phyloP scores from a whole-genome alignment of 37 sponge, comb jelly and placozoan genomes.

The Diacarnus erythraeanus region DNA sequence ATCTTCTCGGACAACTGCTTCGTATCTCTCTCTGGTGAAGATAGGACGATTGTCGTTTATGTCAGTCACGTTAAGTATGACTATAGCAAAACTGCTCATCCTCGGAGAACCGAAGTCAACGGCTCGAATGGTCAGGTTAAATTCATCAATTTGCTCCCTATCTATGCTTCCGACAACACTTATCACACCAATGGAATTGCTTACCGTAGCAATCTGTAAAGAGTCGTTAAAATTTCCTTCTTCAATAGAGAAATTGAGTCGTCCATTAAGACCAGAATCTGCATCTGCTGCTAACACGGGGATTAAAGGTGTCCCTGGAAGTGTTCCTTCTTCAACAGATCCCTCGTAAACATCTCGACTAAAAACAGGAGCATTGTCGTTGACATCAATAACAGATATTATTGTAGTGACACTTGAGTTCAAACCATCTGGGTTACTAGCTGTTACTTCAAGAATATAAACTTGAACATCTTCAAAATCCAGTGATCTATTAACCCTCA shows the following conservation, averaged over 20 bases:
- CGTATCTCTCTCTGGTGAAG: slow-evolving; percentile 35
- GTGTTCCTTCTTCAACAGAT: slow-evolving; percentile 19
- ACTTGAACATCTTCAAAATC: slow-evolving; percentile 42
- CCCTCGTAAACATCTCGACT: slow-evolving; percentile 5
- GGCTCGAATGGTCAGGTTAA: slow-evolving; percentile 38
- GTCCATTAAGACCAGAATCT: slow-evolving; percentile 49
- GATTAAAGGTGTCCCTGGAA: background rate
- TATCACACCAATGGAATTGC: slow-evolving; percentile 1
- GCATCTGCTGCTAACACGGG: slow-evolving; percentile 46
- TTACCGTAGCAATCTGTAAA: slow-evolving; percentile 9
- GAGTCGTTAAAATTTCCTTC: slow-evolving; percentile 28
- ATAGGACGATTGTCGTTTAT: slow-evolving; percentile 84
- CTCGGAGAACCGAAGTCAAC: slow-evolving; percentile 22
- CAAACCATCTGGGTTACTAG: slow-evolving; percentile 44
- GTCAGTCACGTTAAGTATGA: slow-evolving; percentile 60
- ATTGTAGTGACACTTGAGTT: background rate
- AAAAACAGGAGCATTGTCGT: slow-evolving; percentile 68
- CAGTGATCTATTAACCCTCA: slow-evolving; percentile 24
- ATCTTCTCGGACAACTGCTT: slow-evolving; percentile 34
- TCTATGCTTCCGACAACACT: slow-evolving; percentile 16
- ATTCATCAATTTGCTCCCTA: slow-evolving; percentile 23
- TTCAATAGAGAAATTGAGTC: slow-evolving; percentile 28
- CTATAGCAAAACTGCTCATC: background rate
- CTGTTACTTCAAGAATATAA: slow-evolving; percentile 35
- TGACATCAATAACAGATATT: slow-evolving; percentile 46